phyloP scores from a whole-genome alignment of 2,797 vertebrate genomes.

The Buceros bicornis region DNA sequence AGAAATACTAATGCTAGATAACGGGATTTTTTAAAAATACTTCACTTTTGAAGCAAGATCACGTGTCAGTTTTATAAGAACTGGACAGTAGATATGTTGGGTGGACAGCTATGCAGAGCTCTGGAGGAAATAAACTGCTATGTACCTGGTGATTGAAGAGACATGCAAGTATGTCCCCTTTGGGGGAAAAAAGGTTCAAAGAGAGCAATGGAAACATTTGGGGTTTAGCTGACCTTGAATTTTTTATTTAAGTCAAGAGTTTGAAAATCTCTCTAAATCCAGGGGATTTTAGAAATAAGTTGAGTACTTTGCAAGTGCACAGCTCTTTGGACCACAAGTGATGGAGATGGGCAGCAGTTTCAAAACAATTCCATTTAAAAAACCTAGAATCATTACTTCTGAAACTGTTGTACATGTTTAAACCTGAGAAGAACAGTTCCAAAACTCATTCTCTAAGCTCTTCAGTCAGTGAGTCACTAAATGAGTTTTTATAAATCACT shows the following conservation, averaged over 20 bases:
- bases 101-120: not conserved
- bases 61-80: not conserved
- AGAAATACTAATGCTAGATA: not conserved
- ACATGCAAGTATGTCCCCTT: not conserved
- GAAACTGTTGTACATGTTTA: not conserved
- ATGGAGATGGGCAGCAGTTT: not conserved
- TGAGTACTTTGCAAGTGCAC: not conserved
- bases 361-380: not conserved
- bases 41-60: not conserved
- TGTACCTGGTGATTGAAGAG: not conserved
- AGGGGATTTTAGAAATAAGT: not conserved
- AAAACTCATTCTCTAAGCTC: not conserved
- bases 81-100: not conserved
- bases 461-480: not conserved
- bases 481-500: not conserved
- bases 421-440: not conserved
- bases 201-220: not conserved
- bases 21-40: not conserved
- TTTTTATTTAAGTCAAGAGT: not conserved
- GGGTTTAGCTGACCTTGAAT: not conserved
- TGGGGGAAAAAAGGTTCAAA: not conserved
- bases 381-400: not conserved
- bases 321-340: not conserved
- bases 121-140: not conserved
- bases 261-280: not conserved